Evolutionary conservation across 2,797 vertebrate genomes (phyloP).

Genomic region (Gallirallus australis): DNA sequence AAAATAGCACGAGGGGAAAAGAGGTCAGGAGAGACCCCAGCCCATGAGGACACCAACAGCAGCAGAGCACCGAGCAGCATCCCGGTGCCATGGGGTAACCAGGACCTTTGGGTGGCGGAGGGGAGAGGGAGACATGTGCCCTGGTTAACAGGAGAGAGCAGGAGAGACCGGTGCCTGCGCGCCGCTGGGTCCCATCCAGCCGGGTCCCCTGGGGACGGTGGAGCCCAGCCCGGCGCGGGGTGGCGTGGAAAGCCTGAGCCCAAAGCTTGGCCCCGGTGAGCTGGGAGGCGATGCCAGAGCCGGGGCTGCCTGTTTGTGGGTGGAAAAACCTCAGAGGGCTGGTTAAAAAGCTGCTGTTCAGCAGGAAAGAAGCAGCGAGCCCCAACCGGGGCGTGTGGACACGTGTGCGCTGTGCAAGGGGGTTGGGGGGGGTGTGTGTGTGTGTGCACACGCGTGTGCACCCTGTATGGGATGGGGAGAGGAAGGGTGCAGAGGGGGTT

Average conservation of each 20-base stretch:
- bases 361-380: fast-evolving
- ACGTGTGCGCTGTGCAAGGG: fast-evolving
- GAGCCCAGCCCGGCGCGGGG: not conserved
- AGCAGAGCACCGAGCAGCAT: fast-evolving
- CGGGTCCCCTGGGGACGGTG: not conserved
- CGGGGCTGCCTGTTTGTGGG: fast-evolving
- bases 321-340: not conserved
- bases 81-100: fast-evolving
- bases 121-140: not conserved
- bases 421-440: fast-evolving
- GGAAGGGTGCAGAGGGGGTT: not conserved
- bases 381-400: fast-evolving
- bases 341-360: not conserved
- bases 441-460: not conserved
- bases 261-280: fast-evolving
- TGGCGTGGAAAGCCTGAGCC: not conserved
- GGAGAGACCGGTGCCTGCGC: not conserved
- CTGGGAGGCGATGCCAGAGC: not conserved
- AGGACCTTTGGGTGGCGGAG: not conserved
- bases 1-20: fast-evolving
- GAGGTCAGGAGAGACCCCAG: fast-evolving
- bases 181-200: not conserved
- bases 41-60: fast-evolving
- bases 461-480: fast-evolving
- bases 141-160: not conserved